Base-by-base conservation (phyloP, 2,113 vertebrate genomes). In the Aptenodytes forsteri region DNA sequence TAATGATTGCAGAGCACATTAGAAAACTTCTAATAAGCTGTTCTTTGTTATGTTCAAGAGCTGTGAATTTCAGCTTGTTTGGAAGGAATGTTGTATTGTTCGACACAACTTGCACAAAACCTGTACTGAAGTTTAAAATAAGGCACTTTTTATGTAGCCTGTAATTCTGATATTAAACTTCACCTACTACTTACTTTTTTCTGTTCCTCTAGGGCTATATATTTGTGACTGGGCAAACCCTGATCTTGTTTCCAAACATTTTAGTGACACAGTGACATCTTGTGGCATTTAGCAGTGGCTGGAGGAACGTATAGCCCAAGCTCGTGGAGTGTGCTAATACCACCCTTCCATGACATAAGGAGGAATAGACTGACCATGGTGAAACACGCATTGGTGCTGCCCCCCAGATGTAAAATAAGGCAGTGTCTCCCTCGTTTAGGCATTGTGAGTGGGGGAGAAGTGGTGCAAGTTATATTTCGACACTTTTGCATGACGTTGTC, bases 241-340 rank as follows among this genome's bases (percentile, higher is more conserved):
- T 54, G 19, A 10, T 49, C 54, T 25, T 20, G 44, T 72, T 89
- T 56, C 47, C 44, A 54, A 26, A 18, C 32, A 73, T 88, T 77
- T 61, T 85, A 69, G 84, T 46, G 93, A 50, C 79, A 96, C 92
- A 97, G 96, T 97, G 97, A 97, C 97, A 97, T 83, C 96, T 97
- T 87, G 97, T 97, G 97, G 97, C 84, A 46, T 32, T 27, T 64
- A 46, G 54, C 70, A 76, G 84, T 72, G 87, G 3, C 73, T 67
- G 91, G 67, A 58, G 89, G 46, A 81, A 22, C 25, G 11, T 8
- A 4, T 0, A 75, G 62, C 58, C 44, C 1, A 2, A 38, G 55
- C 46, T 62, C 30, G 3, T 5, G 38, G 40, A 1, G 14, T 26
- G 17, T 80, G 55, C 54, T 58, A 34, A 15, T 32, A 15, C 0